Evolutionary conservation across 2,797 vertebrate species (phyloP).

Genomic region (Aratinga solstitialis): DNA sequence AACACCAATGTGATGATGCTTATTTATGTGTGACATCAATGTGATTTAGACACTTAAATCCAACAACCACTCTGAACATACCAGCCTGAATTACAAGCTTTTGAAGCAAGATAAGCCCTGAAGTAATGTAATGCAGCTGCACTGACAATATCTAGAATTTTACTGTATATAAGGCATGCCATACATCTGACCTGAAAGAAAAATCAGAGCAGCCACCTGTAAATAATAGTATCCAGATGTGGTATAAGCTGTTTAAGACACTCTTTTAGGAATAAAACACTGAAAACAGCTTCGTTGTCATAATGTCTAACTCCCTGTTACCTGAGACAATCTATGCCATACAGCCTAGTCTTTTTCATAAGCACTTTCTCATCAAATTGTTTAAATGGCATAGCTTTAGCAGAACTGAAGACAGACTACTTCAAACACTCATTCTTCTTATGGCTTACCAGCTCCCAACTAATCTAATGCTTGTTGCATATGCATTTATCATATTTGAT

Average conservation of each 20-base stretch:
- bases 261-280: background rate
- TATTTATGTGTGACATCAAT: background rate
- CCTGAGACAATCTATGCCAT: background rate
- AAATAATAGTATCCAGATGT: background rate
- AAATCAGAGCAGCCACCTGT: background rate
- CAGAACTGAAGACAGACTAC: background rate
- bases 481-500: background rate
- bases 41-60: constrained; percentile 27
- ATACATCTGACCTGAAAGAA: background rate
- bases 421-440: background rate
- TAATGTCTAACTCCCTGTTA: background rate
- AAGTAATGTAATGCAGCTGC: background rate
- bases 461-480: background rate
- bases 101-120: background rate
- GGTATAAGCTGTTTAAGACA: background rate
- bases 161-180: background rate
- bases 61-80: background rate
- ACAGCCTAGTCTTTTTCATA: background rate
- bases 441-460: background rate
- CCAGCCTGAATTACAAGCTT: constrained; percentile 1
- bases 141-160: background rate
- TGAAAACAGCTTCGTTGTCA: background rate
- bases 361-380: rapidly evolving
- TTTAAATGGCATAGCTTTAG: background rate
- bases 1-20: background rate